Evolutionary conservation across 2,113 vertebrate genomes (phyloP), one percentile per base, ranked within the genome.

Genomic region (Bujurquina vittata): DNA sequence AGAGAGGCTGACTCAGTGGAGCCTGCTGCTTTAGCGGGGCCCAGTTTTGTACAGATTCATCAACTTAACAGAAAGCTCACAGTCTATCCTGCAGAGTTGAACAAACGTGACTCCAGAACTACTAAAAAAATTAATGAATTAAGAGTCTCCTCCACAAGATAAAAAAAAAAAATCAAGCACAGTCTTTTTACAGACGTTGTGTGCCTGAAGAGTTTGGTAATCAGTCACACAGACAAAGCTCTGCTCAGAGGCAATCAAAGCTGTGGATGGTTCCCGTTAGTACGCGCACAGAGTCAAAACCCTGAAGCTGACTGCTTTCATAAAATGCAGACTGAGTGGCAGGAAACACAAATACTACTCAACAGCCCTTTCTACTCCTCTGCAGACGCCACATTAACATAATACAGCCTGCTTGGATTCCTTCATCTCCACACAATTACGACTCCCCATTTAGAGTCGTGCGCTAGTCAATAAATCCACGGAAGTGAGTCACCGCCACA

Each of bases 271-370:
- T 83, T 86, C 52, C 84, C 75, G 82, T 84, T 83, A 77, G 77
- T 67, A 58, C 81, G 80, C n/a, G 80, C 84, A 78, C 26, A 89
- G 55, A 90, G 77, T 31, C 26, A 67, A 89, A 92, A 87, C 85
- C 90, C 87, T 89, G 84, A 89, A 92, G 88, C 84, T 59, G 81
- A 75, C 83, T 77, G 63, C 89, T 90, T 91, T 91, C 87, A 93
- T 84, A 77, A 60, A 84, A 67, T 11, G 75, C 76, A 74, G 82
- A 62, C 77, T 80, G 86, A 89, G 80, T 90, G 87, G 84, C 90
- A 91, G 89, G 74, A 82, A 92, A 91, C 79, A 89, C 88, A 89
- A 84, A 91, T 62, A 89, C 83, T 60, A 86, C 76, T 84, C 77
- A 67, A 72, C 72, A 49, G 20, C 75, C 65, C 78, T 89, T 93